phyloP scores from a whole-genome alignment of 1,140 invertebrate genomes.

The Matsumurasca onukii region DNA sequence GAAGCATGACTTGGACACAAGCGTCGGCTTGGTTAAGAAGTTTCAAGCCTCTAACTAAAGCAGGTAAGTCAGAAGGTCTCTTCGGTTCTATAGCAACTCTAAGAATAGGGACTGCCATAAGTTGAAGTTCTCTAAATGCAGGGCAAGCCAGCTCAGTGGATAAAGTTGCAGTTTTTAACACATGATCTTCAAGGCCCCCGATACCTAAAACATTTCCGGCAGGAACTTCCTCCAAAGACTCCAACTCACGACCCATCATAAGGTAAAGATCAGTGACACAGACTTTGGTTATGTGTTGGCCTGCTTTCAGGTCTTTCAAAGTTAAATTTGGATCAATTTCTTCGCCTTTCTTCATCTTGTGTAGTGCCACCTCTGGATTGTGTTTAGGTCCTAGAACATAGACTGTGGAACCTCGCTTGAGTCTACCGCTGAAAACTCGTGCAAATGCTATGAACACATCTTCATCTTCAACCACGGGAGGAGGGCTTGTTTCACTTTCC shows the following conservation, averaged over 20 bases:
- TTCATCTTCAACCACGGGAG: conserved; percentile 47
- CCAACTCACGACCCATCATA: conserved; percentile 92
- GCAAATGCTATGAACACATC: conserved; percentile 90
- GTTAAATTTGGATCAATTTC: conserved; percentile 56
- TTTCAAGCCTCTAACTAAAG: conserved; percentile 73
- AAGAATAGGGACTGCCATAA: conserved; percentile 83
- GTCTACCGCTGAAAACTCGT: conserved; percentile 86
- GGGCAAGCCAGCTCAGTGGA: conserved; percentile 82
- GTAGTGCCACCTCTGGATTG: conserved; percentile 64
- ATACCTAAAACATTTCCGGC: conserved; percentile 93
- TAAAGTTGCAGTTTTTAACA: conserved; percentile 91
- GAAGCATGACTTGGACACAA: conserved; percentile 83
- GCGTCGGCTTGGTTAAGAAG: conserved; percentile 91
- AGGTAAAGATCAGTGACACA: conserved; percentile 76
- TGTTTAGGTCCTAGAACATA: conserved; percentile 92
- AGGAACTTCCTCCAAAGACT: conserved; percentile 73
- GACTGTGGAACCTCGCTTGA: conserved; percentile 68
- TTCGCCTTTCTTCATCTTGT: conserved; percentile 50
- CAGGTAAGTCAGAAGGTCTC: conserved; percentile 75
- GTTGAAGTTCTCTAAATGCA: conserved; percentile 82
- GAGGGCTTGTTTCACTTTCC: neutral
- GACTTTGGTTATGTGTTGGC: conserved; percentile 63
- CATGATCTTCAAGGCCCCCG: conserved; percentile 80
- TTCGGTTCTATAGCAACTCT: conserved; percentile 93
- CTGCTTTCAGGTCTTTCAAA: conserved; percentile 64